Base-by-base conservation (phyloP, 2,113 vertebrate species). In the Ceyx cyanopectus region DNA sequence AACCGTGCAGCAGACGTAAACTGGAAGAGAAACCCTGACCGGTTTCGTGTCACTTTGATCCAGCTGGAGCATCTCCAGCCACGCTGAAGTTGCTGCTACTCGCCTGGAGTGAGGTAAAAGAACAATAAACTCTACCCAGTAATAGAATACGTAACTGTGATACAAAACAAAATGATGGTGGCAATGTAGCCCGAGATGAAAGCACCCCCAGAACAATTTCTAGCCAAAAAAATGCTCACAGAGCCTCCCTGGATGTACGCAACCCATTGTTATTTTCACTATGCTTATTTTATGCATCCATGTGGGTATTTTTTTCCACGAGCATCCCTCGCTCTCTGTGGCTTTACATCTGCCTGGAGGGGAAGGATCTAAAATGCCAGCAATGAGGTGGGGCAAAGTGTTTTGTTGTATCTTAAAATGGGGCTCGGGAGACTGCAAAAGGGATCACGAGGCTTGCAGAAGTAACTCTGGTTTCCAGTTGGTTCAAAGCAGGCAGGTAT, bases 111-210 rank as follows among this genome's bases (percentile, higher is more conserved):
- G 94, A 90, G 92, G 92, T 73, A 87, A 66, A 80, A 95, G 90
- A 95, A 97, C 90, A 96, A 97, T 97, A 97, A 98, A 97, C 95
- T 96, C 81, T 61, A 79, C 84, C 24, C 66, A 93, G 90, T 72
- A 89, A 96, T 80, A 48, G 73, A 94, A 95, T 85, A 89, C 41
- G 81, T 14, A 78, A 60, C 91, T 85, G 86, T 60, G 93, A 43
- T 14, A 76, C 85, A 81, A 90, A 94, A 90, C 74, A 93, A 67
- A 90, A 90, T 69, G 45, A 78, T 27, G 69, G 91, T 27, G 69
- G 91, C 68, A 92, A 79, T 81, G 90, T 15, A 93, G 88, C 80
- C 81, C 74, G 5, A 89, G 75, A 88, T 95, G 82, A 97, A 96
- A 95, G 87, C 72, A 43, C 46, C 58, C 75, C 60, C 27, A 67